Evolutionary conservation across 2,888 invertebrate species (phyloP).

Genomic region (Lysandra bellargus): DNA sequence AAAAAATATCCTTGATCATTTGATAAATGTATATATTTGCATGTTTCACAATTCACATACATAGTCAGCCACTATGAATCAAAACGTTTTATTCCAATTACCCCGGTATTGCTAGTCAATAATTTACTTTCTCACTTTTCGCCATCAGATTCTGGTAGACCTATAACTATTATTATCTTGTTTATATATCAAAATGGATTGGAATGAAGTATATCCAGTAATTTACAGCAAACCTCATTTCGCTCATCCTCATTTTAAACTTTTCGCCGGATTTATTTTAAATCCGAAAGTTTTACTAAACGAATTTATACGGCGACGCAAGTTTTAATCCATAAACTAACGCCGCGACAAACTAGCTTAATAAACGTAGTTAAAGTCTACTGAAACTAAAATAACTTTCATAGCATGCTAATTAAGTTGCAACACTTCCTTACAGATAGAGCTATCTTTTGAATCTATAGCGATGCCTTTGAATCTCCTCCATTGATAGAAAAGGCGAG

Average conservation of each 20-base stretch:
- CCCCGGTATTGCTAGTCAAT: no score
- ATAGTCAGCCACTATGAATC: no score
- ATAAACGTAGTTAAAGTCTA: slow-evolving; percentile 30
- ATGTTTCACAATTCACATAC: no score
- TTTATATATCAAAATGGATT: background rate
- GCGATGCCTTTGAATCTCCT: background rate
- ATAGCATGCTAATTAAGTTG: slow-evolving; percentile 20
- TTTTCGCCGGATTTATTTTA: slow-evolving; percentile 21
- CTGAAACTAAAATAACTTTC: slow-evolving; percentile 22
- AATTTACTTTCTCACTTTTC: no score
- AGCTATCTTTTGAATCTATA: background rate
- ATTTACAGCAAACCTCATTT: slow-evolving; percentile 8
- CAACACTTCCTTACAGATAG: slow-evolving; percentile 6
- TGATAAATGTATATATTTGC: no score
- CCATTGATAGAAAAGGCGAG: background rate
- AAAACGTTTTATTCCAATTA: no score
- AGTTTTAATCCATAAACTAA: slow-evolving; percentile 30
- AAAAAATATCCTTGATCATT: no score
- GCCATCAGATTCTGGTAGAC: no score
- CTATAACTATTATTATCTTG: background rate
- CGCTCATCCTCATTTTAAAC: slow-evolving; percentile 11
- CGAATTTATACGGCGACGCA: slow-evolving; percentile 28
- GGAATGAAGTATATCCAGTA: background rate
- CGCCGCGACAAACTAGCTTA: slow-evolving; percentile 25
- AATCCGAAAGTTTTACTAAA: slow-evolving; percentile 22